Evolutionary conservation across 2,113 vertebrate species (phyloP), one percentile per base, ranked within the genome.

Genomic region (Dolichallabes microphthalmus): DNA sequence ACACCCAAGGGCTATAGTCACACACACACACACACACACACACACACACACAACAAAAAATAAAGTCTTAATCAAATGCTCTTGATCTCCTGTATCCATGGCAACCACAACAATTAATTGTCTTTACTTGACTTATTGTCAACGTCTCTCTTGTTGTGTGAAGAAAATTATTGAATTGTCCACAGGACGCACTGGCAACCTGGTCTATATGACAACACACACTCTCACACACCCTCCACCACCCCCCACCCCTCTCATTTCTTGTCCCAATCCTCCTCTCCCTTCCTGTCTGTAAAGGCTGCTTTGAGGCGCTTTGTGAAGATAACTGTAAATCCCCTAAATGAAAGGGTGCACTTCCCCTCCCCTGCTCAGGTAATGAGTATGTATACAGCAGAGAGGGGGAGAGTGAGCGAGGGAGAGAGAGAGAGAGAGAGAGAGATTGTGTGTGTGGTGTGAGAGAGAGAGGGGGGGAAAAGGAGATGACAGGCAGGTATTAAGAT

Each of bases 401-500:
- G 52, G 61, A 58, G 35, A 57, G 88, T 85, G 53, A 4, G n/a
- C 17, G 45, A 52, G 45, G 15, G 25, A 8, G 45, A 25, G 19
- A 45, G 3, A 45, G 39, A 12, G 0, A 74, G 71, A 17, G 32
- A 35, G 68, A 35, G 88, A 88, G 88, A 89, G 87, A 82, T 45
- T 45, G 45, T 45, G 45, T 45, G 45, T 45, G 45, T 45, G 45
- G 45, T 45, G 88, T 83, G 61, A 39, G 77, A 69, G 82, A 61
- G 78, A 30, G 80, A n/a, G n/a, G 30, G 84, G 86, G 86, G 84
- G 88, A 88, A 87, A 89, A 90, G 88, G 91, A 92, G 91, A 93
- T 94, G 94, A 94, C 94, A 94, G 94, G 92, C 93, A 93, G 93
- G 93, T 94, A 94, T 94, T 94, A 94, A 93, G 92, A 92, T 91